Evolutionary conservation across 2,113 vertebrate species (phyloP), one percentile per base, ranked within the genome.

Genomic region (Rhynchomys soricoides): DNA sequence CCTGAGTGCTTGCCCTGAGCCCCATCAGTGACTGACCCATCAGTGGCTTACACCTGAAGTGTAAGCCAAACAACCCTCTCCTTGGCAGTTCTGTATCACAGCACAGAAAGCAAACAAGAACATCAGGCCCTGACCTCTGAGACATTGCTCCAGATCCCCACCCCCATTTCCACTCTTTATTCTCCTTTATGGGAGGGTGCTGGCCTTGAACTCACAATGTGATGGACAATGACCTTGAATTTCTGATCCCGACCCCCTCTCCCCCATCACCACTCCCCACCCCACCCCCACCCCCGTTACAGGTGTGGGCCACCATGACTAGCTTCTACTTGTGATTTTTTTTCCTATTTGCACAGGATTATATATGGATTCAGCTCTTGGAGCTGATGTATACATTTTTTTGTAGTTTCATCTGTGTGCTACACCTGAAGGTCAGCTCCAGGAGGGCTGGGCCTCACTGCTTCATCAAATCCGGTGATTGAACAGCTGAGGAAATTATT

Each of bases 371-470:
- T 75, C 37, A 21, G 71, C 75, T 88, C 86, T 62, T 71, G 48
- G 62, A 73, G 21, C 37, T 57, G 75, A 75, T 59, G 40, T 43
- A 74, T 52, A n/a, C 55, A 75, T 75, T 89, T 96, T 70, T 96
- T 73, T 93, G 79, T 15, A 0, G 29, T n/a, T 92, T 57, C 87
- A 34, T 89, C 86, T 64, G 70, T 85, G 50, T 95, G 50, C 70
- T 71, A 29, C 59, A 5, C 92, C 37, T 37, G 59, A 78, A 83
- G 40, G 78, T 40, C 73, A 70, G 26, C 59, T 82, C 50, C n/a
- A 78, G 87, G 68, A 52, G 31, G 48, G 37, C 87, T 71, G 62
- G 50, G 70, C 74, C 45, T 57, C 68, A 48, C 26, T 17, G 82
- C 29, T 75, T 74, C 89, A 48, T 55, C 13, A 0, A n/a, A 81